A percentile compares a stretch with the other conserved stretches of the same genome.
These are phyloP conservation scores for Todiramphus chloris DNA, from an alignment of 2,113 vertebrate genomes.

Conservation along the genomic window DNA sequence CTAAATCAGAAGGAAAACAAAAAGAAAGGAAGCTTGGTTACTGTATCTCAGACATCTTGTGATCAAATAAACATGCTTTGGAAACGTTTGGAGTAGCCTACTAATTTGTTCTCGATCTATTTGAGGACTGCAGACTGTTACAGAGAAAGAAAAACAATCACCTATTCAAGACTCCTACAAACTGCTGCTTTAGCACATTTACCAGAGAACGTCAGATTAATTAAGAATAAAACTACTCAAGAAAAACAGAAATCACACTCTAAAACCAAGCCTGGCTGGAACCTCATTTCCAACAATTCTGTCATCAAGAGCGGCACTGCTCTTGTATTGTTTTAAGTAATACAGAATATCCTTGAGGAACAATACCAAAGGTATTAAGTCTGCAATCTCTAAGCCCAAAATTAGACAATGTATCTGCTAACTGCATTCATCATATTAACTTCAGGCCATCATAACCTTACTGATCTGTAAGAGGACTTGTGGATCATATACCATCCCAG, in stretches of 20 bases:
- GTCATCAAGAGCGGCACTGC: not conserved
- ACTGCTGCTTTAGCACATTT: conserved; percentile 56
- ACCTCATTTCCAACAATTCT: not conserved
- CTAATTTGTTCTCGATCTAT: conserved; percentile 32
- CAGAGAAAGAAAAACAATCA: conserved; percentile 55
- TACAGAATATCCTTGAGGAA: not conserved
- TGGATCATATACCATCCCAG: not conserved
- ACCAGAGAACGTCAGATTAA: conserved; percentile 45
- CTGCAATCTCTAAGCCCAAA: not conserved
- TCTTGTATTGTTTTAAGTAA: not conserved
- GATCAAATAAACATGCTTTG: not conserved
- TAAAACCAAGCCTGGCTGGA: conserved; percentile 30
- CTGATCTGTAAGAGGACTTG: too few species aligned
- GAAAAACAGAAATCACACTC: not conserved
- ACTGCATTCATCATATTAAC: not conserved
- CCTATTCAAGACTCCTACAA: conserved; percentile 64
- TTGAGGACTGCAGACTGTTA: conserved; percentile 43
- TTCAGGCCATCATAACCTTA: not conserved
- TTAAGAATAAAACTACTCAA: conserved; percentile 53
- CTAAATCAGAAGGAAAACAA: not conserved
- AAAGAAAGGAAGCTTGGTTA: not conserved
- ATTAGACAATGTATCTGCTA: not conserved
- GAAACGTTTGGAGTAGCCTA: conserved; percentile 29
- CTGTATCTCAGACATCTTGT: not conserved
- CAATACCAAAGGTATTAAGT: not conserved